Percentiles rank a stretch among this genome's conserved stretches.
Conservation (phyloP, 2,797 vertebrate species). For the Phalloptychus januarius region DNA sequence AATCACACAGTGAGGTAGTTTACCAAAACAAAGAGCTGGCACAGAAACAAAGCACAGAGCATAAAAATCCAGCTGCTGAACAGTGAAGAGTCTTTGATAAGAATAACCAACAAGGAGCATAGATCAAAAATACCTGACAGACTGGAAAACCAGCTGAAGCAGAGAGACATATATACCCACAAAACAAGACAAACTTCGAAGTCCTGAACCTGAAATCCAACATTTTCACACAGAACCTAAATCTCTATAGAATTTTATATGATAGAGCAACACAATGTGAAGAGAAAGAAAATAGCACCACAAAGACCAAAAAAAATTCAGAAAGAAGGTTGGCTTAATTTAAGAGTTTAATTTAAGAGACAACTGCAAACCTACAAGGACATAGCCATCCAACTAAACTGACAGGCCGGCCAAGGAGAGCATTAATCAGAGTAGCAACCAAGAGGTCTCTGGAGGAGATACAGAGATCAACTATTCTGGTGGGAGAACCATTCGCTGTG, state of each 20-base stretch:
- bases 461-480: neutral
- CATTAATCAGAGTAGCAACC: neutral
- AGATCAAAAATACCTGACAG: conserved; percentile 1
- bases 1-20: neutral
- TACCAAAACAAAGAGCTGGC: neutral
- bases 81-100: neutral
- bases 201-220: neutral
- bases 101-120: neutral
- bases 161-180: neutral
- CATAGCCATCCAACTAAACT: neutral
- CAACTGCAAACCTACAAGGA: neutral
- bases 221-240: neutral
- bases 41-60: neutral
- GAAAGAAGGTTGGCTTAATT: neutral
- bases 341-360: neutral
- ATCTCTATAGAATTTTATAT: neutral
- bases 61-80: neutral
- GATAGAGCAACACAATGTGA: neutral
- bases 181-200: neutral
- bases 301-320: neutral
- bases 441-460: neutral
- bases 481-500: neutral
- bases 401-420: neutral
- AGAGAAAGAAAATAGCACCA: neutral
- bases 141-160: neutral